Percentiles rank a stretch among this genome's conserved stretches.
Conservation (phyloP, 2,888 invertebrate species). For the Ephialtes manifestator region DNA sequence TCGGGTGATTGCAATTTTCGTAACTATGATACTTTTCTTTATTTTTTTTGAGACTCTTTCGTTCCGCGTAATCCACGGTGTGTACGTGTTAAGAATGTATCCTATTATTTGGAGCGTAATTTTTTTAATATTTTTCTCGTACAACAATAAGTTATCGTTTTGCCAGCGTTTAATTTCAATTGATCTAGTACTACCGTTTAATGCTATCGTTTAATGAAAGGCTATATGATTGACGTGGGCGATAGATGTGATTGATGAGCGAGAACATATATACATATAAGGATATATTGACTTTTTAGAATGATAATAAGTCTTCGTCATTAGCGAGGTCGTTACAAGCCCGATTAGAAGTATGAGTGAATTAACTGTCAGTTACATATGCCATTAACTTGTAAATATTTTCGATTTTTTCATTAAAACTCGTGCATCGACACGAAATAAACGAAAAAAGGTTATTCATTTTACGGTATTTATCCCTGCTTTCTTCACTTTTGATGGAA, state of each 20-base stretch:
- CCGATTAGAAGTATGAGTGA: constrained; percentile 37
- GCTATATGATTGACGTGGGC: not conserved
- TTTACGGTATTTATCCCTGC: not conserved
- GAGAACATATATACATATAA: constrained; percentile 14
- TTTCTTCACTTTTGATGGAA: not conserved
- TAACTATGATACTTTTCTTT: not conserved
- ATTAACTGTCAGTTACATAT: constrained; percentile 43
- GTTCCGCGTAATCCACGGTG: not conserved
- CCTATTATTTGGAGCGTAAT: not conserved
- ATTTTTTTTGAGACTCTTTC: not conserved
- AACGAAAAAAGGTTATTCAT: not conserved
- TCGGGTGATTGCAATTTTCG: constrained; percentile 29
- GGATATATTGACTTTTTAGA: not conserved
- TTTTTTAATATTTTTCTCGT: constrained; percentile 14
- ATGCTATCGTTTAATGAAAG: not conserved
- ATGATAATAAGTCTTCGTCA: constrained; percentile 17
- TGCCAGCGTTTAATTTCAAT: not conserved
- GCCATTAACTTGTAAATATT: constrained; percentile 64
- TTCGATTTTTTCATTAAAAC: constrained; percentile 68
- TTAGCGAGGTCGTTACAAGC: not conserved
- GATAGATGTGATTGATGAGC: constrained; percentile 43
- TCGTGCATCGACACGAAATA: constrained; percentile 39
- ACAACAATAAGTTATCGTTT: not conserved
- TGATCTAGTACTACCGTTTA: not conserved
- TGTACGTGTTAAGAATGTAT: not conserved